These are phyloP conservation scores for Artibeus jamaicensis DNA, from an alignment of 2,797 vertebrate genomes.

Conservation along the genomic window DNA sequence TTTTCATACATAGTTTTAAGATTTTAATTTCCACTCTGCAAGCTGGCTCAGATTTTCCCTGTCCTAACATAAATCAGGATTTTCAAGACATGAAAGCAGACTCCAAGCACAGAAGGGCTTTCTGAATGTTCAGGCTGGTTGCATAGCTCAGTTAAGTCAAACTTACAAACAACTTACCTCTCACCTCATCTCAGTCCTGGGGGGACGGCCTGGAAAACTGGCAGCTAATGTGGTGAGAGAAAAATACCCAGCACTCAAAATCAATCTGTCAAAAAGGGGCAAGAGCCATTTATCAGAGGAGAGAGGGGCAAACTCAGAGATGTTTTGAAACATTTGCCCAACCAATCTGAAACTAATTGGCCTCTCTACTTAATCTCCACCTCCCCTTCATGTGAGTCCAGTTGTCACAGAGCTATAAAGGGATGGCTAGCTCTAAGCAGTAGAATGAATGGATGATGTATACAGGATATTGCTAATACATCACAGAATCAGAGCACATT, in stretches of 20 bases:
- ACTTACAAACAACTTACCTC: conserved; percentile 80
- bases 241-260: conserved; percentile 78
- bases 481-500: neutral
- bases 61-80: conserved; percentile 75
- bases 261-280: conserved; percentile 81
- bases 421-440: conserved; percentile 58
- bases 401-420: conserved; percentile 60
- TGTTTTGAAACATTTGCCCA: conserved; percentile 74
- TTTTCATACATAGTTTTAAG: conserved; percentile 78
- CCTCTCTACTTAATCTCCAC: conserved; percentile 73
- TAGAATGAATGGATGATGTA: neutral
- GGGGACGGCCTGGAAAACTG: conserved; percentile 80
- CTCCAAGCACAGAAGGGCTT: conserved; percentile 67
- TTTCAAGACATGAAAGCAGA: conserved; percentile 74
- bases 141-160: conserved; percentile 71
- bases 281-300: conserved; percentile 79
- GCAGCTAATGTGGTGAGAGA: conserved; percentile 77
- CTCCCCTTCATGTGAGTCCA: conserved; percentile 54
- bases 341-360: conserved; percentile 79
- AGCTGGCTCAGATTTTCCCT: conserved; percentile 63
- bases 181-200: conserved; percentile 80
- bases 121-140: conserved; percentile 65
- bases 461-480: neutral
- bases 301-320: conserved; percentile 70
- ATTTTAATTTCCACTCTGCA: conserved; percentile 77